Evolutionary conservation across 2,888 invertebrate species (phyloP).

Genomic region (Limnephilus lunatus): DNA sequence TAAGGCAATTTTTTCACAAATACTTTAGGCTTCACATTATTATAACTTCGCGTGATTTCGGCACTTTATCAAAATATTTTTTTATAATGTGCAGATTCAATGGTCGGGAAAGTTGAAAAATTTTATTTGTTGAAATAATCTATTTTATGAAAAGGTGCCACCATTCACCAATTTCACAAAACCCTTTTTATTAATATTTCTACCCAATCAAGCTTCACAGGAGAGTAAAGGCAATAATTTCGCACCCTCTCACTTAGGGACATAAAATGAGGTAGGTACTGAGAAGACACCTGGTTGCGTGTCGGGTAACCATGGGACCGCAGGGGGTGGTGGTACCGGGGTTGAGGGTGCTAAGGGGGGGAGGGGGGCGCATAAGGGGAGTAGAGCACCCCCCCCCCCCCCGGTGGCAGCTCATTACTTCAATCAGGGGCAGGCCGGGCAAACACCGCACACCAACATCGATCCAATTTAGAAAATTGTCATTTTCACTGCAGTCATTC

Average conservation of each 20-base stretch:
- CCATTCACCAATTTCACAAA: not conserved
- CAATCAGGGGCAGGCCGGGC: constrained; percentile 56
- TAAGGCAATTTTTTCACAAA: too few relatives aligned
- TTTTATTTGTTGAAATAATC: not conserved
- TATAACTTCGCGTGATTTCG: too few relatives aligned
- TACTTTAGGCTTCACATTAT: too few relatives aligned
- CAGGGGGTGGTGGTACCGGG: constrained; percentile 15
- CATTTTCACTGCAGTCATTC: not conserved
- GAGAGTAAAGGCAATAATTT: constrained; percentile 13
- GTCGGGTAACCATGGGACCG: constrained; percentile 61
- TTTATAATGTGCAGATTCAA: too few relatives aligned
- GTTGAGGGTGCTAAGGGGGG: constrained; percentile 12
- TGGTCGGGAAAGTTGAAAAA: too few relatives aligned
- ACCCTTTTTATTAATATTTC: not conserved
- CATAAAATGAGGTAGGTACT: constrained; percentile 40
- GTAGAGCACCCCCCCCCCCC: not conserved
- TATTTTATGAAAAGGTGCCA: not conserved
- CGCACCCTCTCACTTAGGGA: constrained; percentile 37
- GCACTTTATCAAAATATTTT: too few relatives aligned
- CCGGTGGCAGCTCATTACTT: constrained; percentile 55
- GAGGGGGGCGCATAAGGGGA: not conserved
- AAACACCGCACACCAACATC: constrained; percentile 48
- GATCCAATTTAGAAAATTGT: constrained; percentile 50
- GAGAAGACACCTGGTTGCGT: constrained; percentile 54
- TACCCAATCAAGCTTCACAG: not conserved